Percentiles rank a stretch among this genome's conserved stretches.
Evolutionary conservation across 2,888 invertebrate species (phyloP).

Genomic region (Morpho achilles): DNA sequence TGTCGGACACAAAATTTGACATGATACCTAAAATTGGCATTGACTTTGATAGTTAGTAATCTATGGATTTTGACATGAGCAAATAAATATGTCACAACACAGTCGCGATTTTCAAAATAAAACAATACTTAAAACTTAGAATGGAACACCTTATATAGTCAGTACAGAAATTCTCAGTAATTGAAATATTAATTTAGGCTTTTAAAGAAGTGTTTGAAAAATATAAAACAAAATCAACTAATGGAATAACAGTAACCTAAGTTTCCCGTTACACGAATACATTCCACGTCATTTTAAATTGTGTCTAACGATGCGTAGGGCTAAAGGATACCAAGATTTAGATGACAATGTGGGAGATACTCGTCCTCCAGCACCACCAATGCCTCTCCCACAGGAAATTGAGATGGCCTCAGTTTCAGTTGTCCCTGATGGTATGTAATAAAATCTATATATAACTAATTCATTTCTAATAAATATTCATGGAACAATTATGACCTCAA

Average conservation of each 20-base stretch:
- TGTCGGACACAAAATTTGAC: no score
- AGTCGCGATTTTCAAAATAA: conserved; percentile 13
- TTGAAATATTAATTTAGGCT: no score
- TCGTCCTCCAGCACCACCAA: conserved; percentile 54
- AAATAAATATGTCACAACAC: conserved; percentile 10
- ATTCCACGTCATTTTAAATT: conserved; percentile 55
- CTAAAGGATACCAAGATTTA: conserved; percentile 81
- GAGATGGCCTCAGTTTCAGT: conserved; percentile 90
- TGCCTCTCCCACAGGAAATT: conserved; percentile 82
- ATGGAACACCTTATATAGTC: not conserved
- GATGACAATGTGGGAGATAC: conserved; percentile 67
- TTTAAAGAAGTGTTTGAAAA: no score
- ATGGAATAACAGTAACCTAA: conserved; percentile 16
- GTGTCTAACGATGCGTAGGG: conserved; percentile 62
- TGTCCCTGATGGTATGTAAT: conserved; percentile 85
- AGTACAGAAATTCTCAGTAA: no score
- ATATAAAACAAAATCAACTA: no score
- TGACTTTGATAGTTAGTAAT: no score
- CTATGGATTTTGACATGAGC: no score
- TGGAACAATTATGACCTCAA: no score
- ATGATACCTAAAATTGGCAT: no score
- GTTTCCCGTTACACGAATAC: conserved; percentile 49
- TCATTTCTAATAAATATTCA: no score
- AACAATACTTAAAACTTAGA: not conserved
- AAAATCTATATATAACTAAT: not conserved